Conservation (phyloP, 2,888 invertebrate genomes). For the Athalia cordata region DNA sequence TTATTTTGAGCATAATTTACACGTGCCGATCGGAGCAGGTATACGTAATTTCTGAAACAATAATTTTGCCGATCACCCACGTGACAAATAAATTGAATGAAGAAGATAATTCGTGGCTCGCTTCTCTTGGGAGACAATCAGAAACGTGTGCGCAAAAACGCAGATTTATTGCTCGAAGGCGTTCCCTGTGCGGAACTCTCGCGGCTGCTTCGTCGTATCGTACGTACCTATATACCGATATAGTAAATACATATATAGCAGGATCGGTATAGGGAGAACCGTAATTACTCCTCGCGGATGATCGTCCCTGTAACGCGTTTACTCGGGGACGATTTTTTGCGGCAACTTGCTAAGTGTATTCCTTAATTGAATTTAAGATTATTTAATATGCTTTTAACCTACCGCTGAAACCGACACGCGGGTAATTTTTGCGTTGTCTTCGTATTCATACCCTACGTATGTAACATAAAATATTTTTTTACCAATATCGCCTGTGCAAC, state of each 20-base stretch:
- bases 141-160: slow-evolving; percentile 61
- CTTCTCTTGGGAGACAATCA: slow-evolving; percentile 64
- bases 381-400: slow-evolving; percentile 68
- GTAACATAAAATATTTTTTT: too few relatives aligned
- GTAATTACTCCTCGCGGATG: slow-evolving; percentile 67
- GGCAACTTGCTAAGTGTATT: slow-evolving; percentile 60
- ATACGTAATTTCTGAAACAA: slow-evolving; percentile 9
- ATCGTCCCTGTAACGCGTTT: slow-evolving; percentile 46
- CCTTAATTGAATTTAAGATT: slow-evolving; percentile 71
- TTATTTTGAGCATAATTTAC: too few relatives aligned
- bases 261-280: slow-evolving; percentile 50
- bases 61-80: slow-evolving; percentile 54
- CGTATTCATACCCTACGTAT: too few relatives aligned
- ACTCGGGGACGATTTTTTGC: slow-evolving; percentile 60
- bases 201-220: slow-evolving; percentile 44
- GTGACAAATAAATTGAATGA: slow-evolving; percentile 62
- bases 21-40: too few relatives aligned
- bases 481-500: background rate
- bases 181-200: slow-evolving; percentile 53
- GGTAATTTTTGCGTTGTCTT: background rate
- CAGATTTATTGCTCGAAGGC: slow-evolving; percentile 67
- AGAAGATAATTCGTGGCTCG: slow-evolving; percentile 56
- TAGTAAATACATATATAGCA: background rate
- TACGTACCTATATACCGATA: background rate
- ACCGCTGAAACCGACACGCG: slow-evolving; percentile 47